Evolutionary conservation across 2,113 vertebrate species (phyloP).

Genomic region (Monarcha castaneiventris): DNA sequence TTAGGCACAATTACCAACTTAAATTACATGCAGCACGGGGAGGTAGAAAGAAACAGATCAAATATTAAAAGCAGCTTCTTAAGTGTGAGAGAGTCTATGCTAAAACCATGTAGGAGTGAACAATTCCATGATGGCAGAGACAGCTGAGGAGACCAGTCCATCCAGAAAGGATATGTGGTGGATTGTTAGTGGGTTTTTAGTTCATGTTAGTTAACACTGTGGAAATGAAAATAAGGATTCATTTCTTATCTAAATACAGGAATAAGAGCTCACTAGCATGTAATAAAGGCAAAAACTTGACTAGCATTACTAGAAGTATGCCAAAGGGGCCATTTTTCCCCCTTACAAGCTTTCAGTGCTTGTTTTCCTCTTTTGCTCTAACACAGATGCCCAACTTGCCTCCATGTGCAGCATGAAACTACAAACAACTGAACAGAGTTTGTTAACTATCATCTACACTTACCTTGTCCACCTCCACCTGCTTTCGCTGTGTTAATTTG

Average conservation of each 20-base stretch:
- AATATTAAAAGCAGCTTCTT: not conserved
- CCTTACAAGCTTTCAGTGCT: not conserved
- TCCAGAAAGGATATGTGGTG: not conserved
- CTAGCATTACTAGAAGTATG: not conserved
- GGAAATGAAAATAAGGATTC: not conserved
- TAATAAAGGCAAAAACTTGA: not conserved
- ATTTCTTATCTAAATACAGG: not conserved
- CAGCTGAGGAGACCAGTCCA: not conserved
- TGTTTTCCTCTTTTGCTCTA: not conserved
- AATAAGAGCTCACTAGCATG: not conserved
- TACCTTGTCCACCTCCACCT: not conserved
- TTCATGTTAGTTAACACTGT: not conserved
- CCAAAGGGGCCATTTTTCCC: not conserved
- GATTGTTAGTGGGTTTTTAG: not conserved
- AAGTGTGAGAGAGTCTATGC: not conserved
- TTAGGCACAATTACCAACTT: not conserved
- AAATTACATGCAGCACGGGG: not conserved
- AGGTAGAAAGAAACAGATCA: not conserved
- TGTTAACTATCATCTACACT: not conserved
- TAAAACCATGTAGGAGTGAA: not conserved
- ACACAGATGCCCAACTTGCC: not conserved
- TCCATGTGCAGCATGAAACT: not conserved
- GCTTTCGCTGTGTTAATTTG: not conserved
- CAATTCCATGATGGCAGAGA: not conserved
- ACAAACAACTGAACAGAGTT: not conserved